Evolutionary conservation across 2,113 vertebrate genomes (phyloP), one percentile per base, ranked within the genome.

Genomic region (Cyphomyrus discorhynchus): DNA sequence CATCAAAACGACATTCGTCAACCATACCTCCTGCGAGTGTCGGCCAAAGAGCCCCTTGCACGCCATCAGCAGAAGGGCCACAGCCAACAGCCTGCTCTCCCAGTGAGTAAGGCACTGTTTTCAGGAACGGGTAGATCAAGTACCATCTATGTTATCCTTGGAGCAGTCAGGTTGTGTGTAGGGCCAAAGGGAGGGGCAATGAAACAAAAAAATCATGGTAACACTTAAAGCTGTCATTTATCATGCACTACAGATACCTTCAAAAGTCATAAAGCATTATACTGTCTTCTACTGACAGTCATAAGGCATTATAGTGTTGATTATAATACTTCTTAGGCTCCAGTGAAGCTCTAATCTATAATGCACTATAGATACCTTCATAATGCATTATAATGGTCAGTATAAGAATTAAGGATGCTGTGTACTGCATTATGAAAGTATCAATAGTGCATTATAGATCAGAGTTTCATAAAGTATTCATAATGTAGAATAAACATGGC

Each of bases 1-100:
- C 0, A 87, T 93, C 92, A 95, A 92, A 93, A 93, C 93, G 2
- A 92, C 93, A 31, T 95, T 96, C 11, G 90, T 95, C 92, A 96
- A 96, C 92, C 95, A 96, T 92, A 96, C 95, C 0, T 91, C 93
- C 5, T 96, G 95, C 27, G 93, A 94, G 3, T 95, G 95, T 87
- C 90, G 93, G 66, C 52, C 92, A 42, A 95, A 94, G 90, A 90
- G 93, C 56, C 94, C 94, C 3, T 93, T 93, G 1, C 95, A 95
- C 91, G 90, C 93, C 90, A 92, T 96, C 93, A 95, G 95, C n/a
- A 92, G 95, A 52, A 93, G 95, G 86, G 94, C 94, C 0, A 90
- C 93, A 19, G 1, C 49, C 91, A 62, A 92, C 89, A 49, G 49
- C 93, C 91, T 92, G 91, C 92, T 47, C 31, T 35, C 70, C 56